Evolutionary conservation across 2,888 invertebrate genomes (phyloP), one percentile per base, ranked within the genome.

Genomic region (Idaea aversata): DNA sequence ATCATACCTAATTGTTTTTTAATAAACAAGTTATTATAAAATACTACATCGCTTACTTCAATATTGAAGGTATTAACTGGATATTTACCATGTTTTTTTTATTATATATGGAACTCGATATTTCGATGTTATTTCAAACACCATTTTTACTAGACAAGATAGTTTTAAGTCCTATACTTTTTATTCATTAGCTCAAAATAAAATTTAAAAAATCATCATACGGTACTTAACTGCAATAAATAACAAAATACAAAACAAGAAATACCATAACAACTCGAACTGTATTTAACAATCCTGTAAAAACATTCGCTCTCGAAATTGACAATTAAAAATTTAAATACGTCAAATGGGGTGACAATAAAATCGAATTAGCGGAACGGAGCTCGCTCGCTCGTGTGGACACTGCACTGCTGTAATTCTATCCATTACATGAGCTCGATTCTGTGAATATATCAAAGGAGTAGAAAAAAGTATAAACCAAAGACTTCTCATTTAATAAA

Each of bases 311-410:
- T 47, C 13, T 47, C 61, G 61, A 67, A 65, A 67, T 65, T 67
- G 68, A 70, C 74, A 74, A 81, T 79, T 80, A 75, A 73, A 79
- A 79, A 84, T 87, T 85, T 80, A 83, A 83, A 86, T 86, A 84
- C 83, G 80, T 79, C 83, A 80, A 85, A 86, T 80, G 79, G 83
- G 80, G 83, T 83, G 88, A 88, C 88, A 87, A 89, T 86, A 83
- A 86, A 87, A 88, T 88, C 83, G 83, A 88, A 90, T 88, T 88
- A 88, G 80, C 76, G 80, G 81, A 80, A 84, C 87, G 47, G 47
- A 80, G 85, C 81, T 81, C 75, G 82, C 76, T 72, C 67, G 76
- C 73, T 80, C 80, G 84, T 83, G 85, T 85, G 85, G 87, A 89
- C 84, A 83, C 85, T 47, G 25, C 25, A 25, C 25, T 83, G 77